Evolutionary conservation across 2,113 vertebrate genomes (phyloP).

Genomic region (Cervus canadensis): DNA sequence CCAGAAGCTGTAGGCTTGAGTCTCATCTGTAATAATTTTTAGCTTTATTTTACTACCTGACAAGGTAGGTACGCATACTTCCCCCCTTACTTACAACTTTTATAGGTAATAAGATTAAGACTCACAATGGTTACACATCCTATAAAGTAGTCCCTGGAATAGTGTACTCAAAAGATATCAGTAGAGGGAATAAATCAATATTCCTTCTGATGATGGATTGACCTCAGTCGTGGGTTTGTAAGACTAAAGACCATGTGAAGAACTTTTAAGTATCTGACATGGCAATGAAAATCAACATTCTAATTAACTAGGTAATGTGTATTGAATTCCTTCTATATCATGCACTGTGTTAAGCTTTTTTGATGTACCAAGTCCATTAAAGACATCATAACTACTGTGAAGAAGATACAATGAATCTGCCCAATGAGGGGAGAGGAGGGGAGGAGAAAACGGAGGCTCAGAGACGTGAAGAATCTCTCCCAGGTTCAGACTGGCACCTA

Average conservation of each 20-base stretch:
- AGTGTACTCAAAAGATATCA: neutral
- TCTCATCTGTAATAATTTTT: too few relatives aligned
- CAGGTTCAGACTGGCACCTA: neutral
- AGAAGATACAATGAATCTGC: neutral
- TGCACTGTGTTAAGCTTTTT: neutral
- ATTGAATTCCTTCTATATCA: neutral
- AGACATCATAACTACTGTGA: neutral
- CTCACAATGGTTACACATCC: accelerated
- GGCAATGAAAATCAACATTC: neutral
- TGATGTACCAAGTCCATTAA: neutral
- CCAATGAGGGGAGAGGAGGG: too few relatives aligned
- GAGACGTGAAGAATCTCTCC: neutral
- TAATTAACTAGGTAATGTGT: neutral
- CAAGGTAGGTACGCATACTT: accelerated
- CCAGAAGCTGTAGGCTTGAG: too few relatives aligned
- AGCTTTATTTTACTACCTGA: neutral
- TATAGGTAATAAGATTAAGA: neutral
- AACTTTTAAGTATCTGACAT: neutral
- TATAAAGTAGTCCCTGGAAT: neutral
- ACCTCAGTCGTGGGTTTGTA: too few relatives aligned
- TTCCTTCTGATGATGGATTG: neutral
- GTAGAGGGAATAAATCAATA: neutral
- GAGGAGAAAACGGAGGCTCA: too few relatives aligned
- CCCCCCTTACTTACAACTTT: neutral
- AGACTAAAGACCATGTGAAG: neutral